Evolutionary conservation across 2,113 vertebrate genomes (phyloP).

Genomic region (Butastur rufipennis): DNA sequence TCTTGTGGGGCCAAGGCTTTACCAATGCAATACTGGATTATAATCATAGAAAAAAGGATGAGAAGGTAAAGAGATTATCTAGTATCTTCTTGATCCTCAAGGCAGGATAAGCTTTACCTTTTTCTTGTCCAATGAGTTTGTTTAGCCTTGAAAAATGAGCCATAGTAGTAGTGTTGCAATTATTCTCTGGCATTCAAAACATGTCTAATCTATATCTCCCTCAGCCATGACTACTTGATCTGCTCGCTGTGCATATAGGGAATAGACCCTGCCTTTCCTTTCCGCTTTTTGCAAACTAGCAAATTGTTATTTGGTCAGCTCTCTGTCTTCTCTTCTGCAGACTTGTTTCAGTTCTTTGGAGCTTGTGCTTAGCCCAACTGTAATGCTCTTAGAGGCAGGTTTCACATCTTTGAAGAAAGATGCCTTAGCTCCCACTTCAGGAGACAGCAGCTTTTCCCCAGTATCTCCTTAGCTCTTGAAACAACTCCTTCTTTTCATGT

Average conservation of each 20-base stretch:
- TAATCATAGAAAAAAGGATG: neutral
- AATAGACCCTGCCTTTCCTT: neutral
- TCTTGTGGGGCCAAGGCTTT: neutral
- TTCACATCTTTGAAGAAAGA: neutral
- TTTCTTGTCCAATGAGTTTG: neutral
- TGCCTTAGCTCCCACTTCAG: neutral
- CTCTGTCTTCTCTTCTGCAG: neutral
- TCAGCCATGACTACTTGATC: neutral
- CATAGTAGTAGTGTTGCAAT: neutral
- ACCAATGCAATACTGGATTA: neutral
- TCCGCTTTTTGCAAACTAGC: neutral
- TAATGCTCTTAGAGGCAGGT: neutral
- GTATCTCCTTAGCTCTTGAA: neutral
- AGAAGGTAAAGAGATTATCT: neutral
- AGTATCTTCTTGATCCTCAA: neutral
- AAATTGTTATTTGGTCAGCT: neutral
- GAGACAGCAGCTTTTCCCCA: neutral
- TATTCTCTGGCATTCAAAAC: neutral
- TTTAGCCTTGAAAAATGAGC: neutral
- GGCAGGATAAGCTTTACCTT: neutral
- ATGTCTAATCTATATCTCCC: neutral
- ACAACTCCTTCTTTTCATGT: neutral
- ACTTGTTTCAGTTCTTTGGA: neutral
- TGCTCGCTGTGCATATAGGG: neutral
- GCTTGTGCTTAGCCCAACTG: neutral